phyloP scores from a whole-genome alignment of 2,797 vertebrate genomes.

The Enteromius anoplus region DNA sequence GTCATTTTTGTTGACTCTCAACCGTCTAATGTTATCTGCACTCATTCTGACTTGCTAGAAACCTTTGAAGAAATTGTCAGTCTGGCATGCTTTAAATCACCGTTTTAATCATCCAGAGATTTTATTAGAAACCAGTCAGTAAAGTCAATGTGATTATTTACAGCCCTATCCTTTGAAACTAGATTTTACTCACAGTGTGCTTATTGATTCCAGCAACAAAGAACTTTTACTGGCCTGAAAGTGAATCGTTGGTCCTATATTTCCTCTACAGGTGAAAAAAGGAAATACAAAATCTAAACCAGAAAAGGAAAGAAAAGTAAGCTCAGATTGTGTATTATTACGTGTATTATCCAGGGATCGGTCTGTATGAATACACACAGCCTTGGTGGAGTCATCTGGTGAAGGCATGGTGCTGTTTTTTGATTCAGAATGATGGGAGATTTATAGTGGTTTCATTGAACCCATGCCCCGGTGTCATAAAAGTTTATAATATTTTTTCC shows the following conservation, averaged over 20 bases:
- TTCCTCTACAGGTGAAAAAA: constrained; percentile 27
- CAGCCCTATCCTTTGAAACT: not conserved
- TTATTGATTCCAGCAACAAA: constrained; percentile 20
- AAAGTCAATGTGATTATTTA: not conserved
- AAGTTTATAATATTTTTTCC: constrained; percentile 70
- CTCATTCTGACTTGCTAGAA: not conserved
- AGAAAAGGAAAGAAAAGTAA: constrained; percentile 25
- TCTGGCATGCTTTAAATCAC: not conserved
- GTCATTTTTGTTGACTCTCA: constrained; percentile 54
- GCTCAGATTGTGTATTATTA: not conserved
- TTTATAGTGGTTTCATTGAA: constrained; percentile 65
- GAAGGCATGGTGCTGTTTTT: constrained; percentile 54
- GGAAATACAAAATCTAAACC: constrained; percentile 7
- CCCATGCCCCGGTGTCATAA: constrained; percentile 64
- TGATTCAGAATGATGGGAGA: constrained; percentile 54
- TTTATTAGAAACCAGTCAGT: constrained; percentile 9
- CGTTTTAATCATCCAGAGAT: not conserved
- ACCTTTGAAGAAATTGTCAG: constrained; percentile 22
- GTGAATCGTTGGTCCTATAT: constrained; percentile 2
- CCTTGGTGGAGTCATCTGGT: constrained; percentile 57
- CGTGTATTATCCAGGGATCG: constrained; percentile 37
- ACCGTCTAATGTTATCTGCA: constrained; percentile 11
- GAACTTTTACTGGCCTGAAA: not conserved
- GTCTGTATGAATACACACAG: constrained; percentile 42
- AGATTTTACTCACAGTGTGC: constrained; percentile 16